These are phyloP conservation scores for Falco naumanni DNA, from an alignment of 2,797 vertebrate species.

Conservation along the genomic window DNA sequence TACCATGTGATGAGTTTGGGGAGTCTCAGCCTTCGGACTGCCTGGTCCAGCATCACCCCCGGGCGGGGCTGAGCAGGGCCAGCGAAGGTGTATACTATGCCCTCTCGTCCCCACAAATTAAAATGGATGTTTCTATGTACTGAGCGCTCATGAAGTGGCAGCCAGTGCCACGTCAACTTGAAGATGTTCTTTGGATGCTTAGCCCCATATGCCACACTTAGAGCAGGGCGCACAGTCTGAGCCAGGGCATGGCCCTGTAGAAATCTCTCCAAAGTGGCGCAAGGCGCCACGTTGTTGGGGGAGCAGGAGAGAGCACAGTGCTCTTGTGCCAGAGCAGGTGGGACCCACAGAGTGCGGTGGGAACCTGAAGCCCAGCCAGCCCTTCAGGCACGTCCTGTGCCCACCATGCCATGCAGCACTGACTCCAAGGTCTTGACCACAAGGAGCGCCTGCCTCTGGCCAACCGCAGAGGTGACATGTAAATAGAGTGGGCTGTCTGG, in stretches of 20 bases:
- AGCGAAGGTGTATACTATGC: fast-evolving
- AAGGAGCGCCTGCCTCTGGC: slow-evolving; percentile 22
- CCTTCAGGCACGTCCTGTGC: not conserved
- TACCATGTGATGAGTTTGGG: not conserved
- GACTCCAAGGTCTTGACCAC: slow-evolving; percentile 49
- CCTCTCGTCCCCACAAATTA: not conserved
- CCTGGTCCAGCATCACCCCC: not conserved
- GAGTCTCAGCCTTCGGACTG: not conserved
- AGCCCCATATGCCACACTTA: too few relatives aligned
- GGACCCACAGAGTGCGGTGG: not conserved
- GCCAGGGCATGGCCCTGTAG: not conserved
- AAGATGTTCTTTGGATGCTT: not conserved
- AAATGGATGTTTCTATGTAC: not conserved
- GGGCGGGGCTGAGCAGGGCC: not conserved
- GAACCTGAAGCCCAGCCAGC: slow-evolving; percentile 7
- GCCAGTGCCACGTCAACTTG: not conserved
- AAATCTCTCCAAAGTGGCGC: fast-evolving
- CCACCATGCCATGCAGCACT: not conserved
- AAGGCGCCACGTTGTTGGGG: fast-evolving
- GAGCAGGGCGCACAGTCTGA: not conserved
- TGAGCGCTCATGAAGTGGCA: not conserved
- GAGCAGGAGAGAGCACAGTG: not conserved
- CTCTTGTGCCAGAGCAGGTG: not conserved
- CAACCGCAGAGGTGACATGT: slow-evolving; percentile 55
- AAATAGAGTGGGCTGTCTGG: slow-evolving; percentile 69